Conservation (phyloP, 2,888 invertebrate genomes). For the Sminthurides aquaticus region DNA sequence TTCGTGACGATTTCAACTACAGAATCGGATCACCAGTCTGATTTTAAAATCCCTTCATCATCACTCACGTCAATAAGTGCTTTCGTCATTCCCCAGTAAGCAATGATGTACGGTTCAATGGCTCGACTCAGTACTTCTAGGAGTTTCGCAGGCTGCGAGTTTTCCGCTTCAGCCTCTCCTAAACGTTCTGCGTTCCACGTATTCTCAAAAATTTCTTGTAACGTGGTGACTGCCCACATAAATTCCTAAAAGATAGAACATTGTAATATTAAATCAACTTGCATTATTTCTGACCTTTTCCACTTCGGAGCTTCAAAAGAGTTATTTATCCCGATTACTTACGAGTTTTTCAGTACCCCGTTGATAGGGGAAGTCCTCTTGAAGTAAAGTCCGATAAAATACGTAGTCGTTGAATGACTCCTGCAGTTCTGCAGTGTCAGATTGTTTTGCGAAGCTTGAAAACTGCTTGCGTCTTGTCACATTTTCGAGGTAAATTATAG, state of each 20-base stretch:
- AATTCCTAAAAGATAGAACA: conserved; percentile 23
- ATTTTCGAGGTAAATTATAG: conserved; percentile 16
- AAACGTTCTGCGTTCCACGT: neutral
- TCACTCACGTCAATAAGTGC: conserved; percentile 30
- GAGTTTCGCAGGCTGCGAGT: neutral
- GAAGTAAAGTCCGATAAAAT: conserved; percentile 30
- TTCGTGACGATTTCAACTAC: neutral
- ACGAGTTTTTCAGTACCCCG: conserved; percentile 30
- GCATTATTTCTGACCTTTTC: neutral
- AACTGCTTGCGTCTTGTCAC: neutral
- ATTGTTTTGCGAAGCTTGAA: neutral
- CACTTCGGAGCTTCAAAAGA: neutral
- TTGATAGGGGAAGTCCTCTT: conserved; percentile 36
- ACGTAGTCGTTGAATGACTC: conserved; percentile 22
- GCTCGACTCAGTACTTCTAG: conserved; percentile 23
- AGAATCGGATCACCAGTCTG: neutral
- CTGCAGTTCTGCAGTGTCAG: neutral
- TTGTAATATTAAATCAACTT: neutral
- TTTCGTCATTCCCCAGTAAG: conserved; percentile 36
- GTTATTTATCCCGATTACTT: conserved; percentile 1
- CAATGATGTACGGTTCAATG: conserved; percentile 34
- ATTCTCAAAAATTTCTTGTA: conserved; percentile 6
- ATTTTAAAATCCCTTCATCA: too few relatives aligned
- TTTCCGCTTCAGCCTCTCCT: neutral
- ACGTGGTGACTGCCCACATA: conserved; percentile 15